Evolutionary conservation across 2,888 invertebrate species (phyloP).

Genomic region (Salpingus planirostris): DNA sequence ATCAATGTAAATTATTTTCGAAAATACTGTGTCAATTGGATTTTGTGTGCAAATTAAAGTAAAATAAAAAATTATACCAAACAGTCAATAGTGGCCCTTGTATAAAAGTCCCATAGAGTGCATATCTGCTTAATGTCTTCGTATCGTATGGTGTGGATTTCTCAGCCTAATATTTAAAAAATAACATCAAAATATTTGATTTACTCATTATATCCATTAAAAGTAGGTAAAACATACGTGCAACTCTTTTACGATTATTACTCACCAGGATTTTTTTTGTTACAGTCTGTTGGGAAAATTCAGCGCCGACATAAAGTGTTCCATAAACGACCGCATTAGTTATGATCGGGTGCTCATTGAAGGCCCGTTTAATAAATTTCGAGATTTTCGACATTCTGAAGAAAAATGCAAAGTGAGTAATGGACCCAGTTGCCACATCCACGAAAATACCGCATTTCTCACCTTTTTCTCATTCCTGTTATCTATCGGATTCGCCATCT

Average conservation of each 20-base stretch:
- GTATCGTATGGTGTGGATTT: constrained; percentile 47
- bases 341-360: constrained; percentile 42
- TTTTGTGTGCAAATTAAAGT: too few relatives aligned
- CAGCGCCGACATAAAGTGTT: constrained; percentile 68
- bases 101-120: constrained; percentile 50
- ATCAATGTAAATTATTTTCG: too few relatives aligned
- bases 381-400: constrained; percentile 25
- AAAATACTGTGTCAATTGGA: too few relatives aligned
- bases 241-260: constrained; percentile 11
- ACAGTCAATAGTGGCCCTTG: constrained; percentile 53
- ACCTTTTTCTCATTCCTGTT: too few relatives aligned
- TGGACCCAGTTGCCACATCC: too few relatives aligned
- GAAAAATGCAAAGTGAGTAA: too few relatives aligned
- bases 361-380: constrained; percentile 31
- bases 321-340: constrained; percentile 60
- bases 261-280: constrained; percentile 60
- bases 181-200: too few relatives aligned
- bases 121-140: constrained; percentile 48
- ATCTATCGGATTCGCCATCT: too few relatives aligned
- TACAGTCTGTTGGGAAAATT: constrained; percentile 68
- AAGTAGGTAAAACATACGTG: too few relatives aligned
- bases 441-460: too few relatives aligned
- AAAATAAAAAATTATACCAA: constrained; percentile 46
- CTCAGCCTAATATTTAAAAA: constrained; percentile 28
- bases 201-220: too few relatives aligned